Base-by-base conservation (phyloP, 2,888 invertebrate genomes). In the Leptodirus hochenwartii region DNA sequence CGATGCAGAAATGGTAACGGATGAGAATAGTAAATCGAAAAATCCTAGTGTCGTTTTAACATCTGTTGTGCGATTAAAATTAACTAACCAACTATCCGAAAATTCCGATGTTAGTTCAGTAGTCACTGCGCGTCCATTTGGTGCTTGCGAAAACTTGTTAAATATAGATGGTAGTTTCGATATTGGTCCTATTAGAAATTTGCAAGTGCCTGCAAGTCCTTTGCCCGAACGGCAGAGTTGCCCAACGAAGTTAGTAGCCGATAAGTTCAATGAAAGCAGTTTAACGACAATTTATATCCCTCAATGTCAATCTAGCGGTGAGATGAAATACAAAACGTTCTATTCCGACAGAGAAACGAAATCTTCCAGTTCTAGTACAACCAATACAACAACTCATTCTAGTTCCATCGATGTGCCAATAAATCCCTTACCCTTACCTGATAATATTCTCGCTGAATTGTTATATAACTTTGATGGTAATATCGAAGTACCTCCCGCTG, bases 61-160 rank as follows among this genome's bases (percentile, higher is more conserved):
- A 4, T 59, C 63, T 0, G 59, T 56, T 9, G 60, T 62, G 2
- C 60, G 52, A 26, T 43, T 64, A 9, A 51, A 61, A 36, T 41
- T 62, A 24, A 28, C 43, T 24, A 41, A 44, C 15, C 50, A 53
- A 39, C 36, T 34, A 9, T 44, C 67, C 1, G 51, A 69, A 52
- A 63, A 63, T 50, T 74, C 74, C 36, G 66, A 69, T 49, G 62
- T 64, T 11, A 66, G 66, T 41, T 66, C 66, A 25, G 65, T 66
- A 41, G 66, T 66, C 41, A 62, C 64, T 4, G 49, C 55, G 2
- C 63, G 58, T 29, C 56, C 56, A 11, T 68, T 67, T 39, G 62
- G 65, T 53, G 72, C 71, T 6, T 75, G 70, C 46, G 75, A 76
- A 50, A 67, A 77, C 58, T 54, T 77, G 37, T 61, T 66, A 8